These are phyloP conservation scores for Caenorhabditis latens DNA, from an alignment of 1,140 invertebrate species.

Conservation along the genomic window DNA sequence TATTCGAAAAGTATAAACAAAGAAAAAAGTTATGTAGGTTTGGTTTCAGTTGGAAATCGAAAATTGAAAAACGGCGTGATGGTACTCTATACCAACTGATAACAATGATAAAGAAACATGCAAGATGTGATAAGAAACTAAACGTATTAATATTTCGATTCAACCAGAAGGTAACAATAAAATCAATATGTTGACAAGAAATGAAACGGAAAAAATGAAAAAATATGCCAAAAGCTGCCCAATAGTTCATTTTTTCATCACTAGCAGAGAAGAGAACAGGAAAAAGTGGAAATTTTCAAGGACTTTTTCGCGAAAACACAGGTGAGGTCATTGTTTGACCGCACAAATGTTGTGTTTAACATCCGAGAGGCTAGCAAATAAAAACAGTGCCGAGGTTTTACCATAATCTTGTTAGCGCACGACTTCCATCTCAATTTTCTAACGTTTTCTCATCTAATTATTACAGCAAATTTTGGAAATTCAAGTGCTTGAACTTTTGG, in stretches of 20 bases:
- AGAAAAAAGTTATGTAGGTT: background rate
- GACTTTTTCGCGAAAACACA: slow-evolving; percentile 67
- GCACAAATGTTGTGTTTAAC: slow-evolving; percentile 32
- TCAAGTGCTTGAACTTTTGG: no score
- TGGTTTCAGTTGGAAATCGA: no score
- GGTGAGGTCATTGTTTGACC: slow-evolving; percentile 37
- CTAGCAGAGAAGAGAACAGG: background rate
- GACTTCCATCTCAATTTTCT: slow-evolving; percentile 3
- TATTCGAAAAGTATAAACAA: background rate
- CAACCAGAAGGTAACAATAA: background rate
- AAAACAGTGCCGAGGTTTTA: slow-evolving; percentile 33
- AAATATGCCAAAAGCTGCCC: background rate
- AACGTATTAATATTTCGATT: background rate
- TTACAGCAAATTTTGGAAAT: background rate
- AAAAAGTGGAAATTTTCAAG: slow-evolving; percentile 64
- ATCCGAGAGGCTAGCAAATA: slow-evolving; percentile 47
- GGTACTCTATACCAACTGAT: background rate
- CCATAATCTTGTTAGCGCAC: slow-evolving; percentile 51
- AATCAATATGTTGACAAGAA: background rate
- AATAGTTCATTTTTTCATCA: no score
- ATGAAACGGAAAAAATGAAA: no score
- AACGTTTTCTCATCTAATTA: background rate
- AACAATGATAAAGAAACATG: background rate
- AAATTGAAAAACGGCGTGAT: no score
- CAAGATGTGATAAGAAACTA: background rate